Base-by-base conservation (phyloP, 2,888 invertebrate species). In the Sussaba pulchella region DNA sequence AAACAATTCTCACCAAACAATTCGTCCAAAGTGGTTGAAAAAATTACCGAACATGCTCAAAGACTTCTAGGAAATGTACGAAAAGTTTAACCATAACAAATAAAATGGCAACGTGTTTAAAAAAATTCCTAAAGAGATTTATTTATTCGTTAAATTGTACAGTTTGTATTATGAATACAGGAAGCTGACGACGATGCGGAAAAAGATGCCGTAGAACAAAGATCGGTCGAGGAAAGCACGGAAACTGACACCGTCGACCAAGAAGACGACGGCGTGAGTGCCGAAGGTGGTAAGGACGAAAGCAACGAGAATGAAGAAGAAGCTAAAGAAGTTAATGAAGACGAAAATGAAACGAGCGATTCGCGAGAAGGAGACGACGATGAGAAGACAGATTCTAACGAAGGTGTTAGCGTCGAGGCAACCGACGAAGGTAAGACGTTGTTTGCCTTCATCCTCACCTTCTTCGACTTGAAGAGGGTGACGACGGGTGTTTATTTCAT, bases 181-280 rank as follows among this genome's bases (percentile, higher is more conserved):
- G 91, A 92, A 91, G 89, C 89, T 89, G 93, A 93, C 85, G 91
- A 92, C 91, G 93, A 93, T 92, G 89, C 81, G 86, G 88, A 57
- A 87, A 88, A 80, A 64, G 63, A 43, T 47, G 50, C 66, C 36
- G 64, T 70, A 39, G 59, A 82, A 54, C 76, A 59, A n/a, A n/a
- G n/a, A 50, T 83, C 71, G 54, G 74, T 4, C 54, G 83, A 82
- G 82, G 83, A 52, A 36, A 84, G 45, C 82, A 81, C 81, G 78
- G 82, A 83, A 66, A 77, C 81, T 70, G 81, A 74, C 76, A 83
- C 78, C 47, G 85, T 82, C 67, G 80, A 86, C 83, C 89, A 88
- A 57, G 89, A 89, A 36, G 87, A 85, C 41, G 90, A 88, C 81
- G 88, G 88, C 31, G 89, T 91, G 83, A 89, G 90, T 85, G 87